Evolutionary conservation across 2,888 invertebrate species (phyloP).

Genomic region (Lepidochrysops patricia): DNA sequence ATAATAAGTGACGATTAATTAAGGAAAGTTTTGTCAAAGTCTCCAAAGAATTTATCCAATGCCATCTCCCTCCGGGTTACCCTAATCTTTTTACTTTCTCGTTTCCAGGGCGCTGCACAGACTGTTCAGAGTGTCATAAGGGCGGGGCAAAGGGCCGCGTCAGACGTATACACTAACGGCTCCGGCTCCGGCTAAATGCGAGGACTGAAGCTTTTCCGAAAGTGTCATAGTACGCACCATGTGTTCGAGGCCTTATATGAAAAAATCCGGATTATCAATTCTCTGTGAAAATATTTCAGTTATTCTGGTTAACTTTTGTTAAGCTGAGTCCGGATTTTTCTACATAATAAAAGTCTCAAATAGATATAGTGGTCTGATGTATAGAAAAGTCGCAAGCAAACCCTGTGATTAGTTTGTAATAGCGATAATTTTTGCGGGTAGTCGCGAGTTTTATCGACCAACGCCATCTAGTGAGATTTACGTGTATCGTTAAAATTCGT

Average conservation of each 20-base stretch:
- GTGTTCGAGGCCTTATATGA: slow-evolving; percentile 67
- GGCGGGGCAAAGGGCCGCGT: slow-evolving; percentile 69
- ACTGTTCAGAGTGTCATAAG: slow-evolving; percentile 79
- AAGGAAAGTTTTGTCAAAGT: too few species aligned
- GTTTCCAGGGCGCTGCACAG: slow-evolving; percentile 81
- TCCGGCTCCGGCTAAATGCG: slow-evolving; percentile 50
- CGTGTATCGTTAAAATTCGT: not conserved
- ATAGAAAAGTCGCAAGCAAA: not conserved
- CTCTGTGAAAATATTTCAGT: too few species aligned
- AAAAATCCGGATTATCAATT: not conserved
- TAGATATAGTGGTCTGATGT: not conserved
- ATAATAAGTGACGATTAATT: too few species aligned
- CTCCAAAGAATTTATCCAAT: not conserved
- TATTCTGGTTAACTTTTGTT: too few species aligned
- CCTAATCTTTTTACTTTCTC: not conserved
- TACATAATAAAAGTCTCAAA: not conserved
- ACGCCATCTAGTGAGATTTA: not conserved
- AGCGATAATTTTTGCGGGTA: not conserved
- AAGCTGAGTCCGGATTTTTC: not conserved
- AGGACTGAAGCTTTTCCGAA: slow-evolving; percentile 64
- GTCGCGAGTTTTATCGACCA: not conserved
- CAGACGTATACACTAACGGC: slow-evolving; percentile 63
- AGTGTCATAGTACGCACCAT: slow-evolving; percentile 70
- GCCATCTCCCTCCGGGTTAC: not conserved
- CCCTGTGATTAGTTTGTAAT: slow-evolving; percentile 1